Evolutionary conservation across 2,888 invertebrate genomes (phyloP).

Genomic region (Agapostemon virescens): DNA sequence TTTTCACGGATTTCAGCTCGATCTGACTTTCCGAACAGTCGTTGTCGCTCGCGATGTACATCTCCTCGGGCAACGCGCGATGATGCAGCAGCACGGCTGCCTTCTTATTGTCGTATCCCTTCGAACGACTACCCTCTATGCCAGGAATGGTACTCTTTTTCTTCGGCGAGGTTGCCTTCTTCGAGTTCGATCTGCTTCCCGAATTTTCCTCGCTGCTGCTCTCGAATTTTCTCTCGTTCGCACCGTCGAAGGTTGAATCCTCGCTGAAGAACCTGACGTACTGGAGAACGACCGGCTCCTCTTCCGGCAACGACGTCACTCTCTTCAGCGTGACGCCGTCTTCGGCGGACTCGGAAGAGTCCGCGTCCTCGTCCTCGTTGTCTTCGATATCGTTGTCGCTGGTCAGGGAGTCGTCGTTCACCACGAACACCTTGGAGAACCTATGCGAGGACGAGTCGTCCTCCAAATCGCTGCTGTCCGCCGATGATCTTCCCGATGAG

Average conservation of each 20-base stretch:
- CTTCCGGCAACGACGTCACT: constrained; percentile 69
- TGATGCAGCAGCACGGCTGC: constrained; percentile 51
- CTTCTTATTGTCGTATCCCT: constrained; percentile 33
- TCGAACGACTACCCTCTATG: not conserved
- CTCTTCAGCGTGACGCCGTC: constrained; percentile 70
- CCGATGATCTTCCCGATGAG: constrained; percentile 78
- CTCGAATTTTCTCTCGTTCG: not conserved
- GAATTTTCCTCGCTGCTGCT: constrained; percentile 21
- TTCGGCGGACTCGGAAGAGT: constrained; percentile 73
- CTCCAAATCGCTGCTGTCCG: constrained; percentile 78
- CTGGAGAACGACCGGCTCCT: constrained; percentile 74
- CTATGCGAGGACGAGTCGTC: constrained; percentile 77
- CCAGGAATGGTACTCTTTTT: not conserved
- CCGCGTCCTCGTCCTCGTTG: constrained; percentile 70
- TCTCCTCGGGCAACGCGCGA: constrained; percentile 70
- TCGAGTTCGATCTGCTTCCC: constrained; percentile 3
- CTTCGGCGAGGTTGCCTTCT: not conserved
- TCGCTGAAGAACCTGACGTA: constrained; percentile 73
- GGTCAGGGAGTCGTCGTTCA: constrained; percentile 78
- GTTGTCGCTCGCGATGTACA: constrained; percentile 76
- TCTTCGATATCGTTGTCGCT: constrained; percentile 78
- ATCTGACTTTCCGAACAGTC: constrained; percentile 73
- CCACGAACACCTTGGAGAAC: constrained; percentile 80
- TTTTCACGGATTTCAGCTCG: constrained; percentile 75
- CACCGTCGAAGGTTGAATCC: constrained; percentile 59